Evolutionary conservation across 2,888 invertebrate species (phyloP), one percentile per base, ranked within the genome.

Genomic region (Sepiola atlantica): DNA sequence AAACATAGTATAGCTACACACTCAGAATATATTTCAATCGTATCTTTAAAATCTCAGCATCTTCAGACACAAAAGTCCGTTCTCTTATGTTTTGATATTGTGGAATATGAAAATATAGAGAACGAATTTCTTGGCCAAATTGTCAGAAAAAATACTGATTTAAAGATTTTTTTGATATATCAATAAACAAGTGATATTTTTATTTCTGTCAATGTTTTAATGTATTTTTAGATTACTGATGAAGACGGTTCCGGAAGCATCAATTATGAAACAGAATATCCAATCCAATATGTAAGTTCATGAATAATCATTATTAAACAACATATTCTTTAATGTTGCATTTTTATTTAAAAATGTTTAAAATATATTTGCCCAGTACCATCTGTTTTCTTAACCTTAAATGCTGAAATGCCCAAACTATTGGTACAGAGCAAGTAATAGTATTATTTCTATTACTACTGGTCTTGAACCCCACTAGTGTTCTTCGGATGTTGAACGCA

Each of bases 201-300:
- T 16, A 77, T 32, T n/a, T 45, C 8, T 77, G 16, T 28, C 1
- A n/a, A n/a, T 93, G 18, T 93, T 28, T 93, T 61, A 10, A 20
- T 57, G 16, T 93, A 6, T 28, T 45, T 77, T 35, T 21, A 77
- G 57, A 32, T 91, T 54, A 45, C 94, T 45, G 94, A 90, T 54
- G 94, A 94, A 90, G 94, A 90, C 21, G 94, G 94, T 35, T 94
- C 94, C 24, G 91, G 91, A 54, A 90, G 55, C 21, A 12, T 45
- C 45, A 16, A 35, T 45, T 45, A n/a, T 90, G 90, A 91, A 32
- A n/a, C n/a, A 20, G 55, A 94, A 90, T 90, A 54, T 14, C 90
- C 54, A 45, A 32, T 94, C 35, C 55, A 54, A 45, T 55, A 55
- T 90, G 90, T 94, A 90, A 94, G 55, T 90, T 32, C 35, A 93